Base-by-base conservation (phyloP, 1,140 invertebrate species). In the Leptoteleia sp. region DNA sequence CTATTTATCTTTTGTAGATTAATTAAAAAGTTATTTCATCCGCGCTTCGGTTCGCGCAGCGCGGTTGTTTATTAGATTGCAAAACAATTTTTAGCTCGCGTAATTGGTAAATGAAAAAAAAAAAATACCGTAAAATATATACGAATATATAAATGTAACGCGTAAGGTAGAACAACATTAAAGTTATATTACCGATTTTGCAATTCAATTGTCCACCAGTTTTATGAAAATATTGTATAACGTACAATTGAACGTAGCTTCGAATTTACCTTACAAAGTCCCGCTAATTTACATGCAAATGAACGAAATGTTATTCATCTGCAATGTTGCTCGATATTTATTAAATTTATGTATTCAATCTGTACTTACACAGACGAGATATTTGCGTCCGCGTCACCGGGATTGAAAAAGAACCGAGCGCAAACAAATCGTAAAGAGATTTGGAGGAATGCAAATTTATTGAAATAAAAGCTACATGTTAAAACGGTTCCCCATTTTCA, bases 201-300 rank as follows among this genome's bases (percentile, higher is more conserved):
- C 17, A 37, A 61, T 61, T 47, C 42, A 47, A 27, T 47, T 47
- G 40, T 19, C 45, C 25, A 22, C 25, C 29, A n/a, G 16, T 59
- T 40, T 42, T 42, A 35, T 45, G 55, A 35, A 45, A 45, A 33
- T 45, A 45, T 45, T 22, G 35, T 57, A 43, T 29, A 8, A 57
- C 25, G 9, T 19, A 11, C 17, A 61, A 61, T 61, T 61, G 17
- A 47, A 47, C 42, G 55, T 15, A 37, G 25, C 42, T 61, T 47
- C 31, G 31, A 61, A 47, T 61, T 61, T 61, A 47, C 27, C 19
- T 61, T 37, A 45, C 55, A 47, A 57, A 57, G 54, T 57, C 27
- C 0, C 16, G 1, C 42, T 61, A 35, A 61, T 61, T 61, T 61
- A 17, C 22, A 61, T 61, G 29, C 42, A 61, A 61, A 61, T 35